Base-by-base conservation (phyloP, 1,140 invertebrate genomes). In the Vanessa atalanta region DNA sequence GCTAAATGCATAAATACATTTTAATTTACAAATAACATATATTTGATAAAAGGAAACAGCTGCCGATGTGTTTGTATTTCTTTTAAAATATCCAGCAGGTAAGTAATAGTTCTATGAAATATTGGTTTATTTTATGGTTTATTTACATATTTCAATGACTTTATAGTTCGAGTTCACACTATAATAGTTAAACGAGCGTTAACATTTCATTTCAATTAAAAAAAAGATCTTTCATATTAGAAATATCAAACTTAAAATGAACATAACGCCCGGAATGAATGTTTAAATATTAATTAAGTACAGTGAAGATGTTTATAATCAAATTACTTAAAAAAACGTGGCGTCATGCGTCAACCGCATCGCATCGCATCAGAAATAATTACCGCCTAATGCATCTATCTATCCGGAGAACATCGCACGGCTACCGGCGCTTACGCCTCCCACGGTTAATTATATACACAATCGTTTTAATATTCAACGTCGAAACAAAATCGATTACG, bases 401-500 rank as follows among this genome's bases (percentile, higher is more conserved):
- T 26, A 47, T 26, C 47, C 23, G 60, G 61, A 57, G 65, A 37
- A 50, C 50, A 65, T 50, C 50, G 43, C 47, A 53, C 60, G 57
- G 47, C 70, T 63, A 53, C 66, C 47, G 65, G 14, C 57, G 55
- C 50, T 53, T 20, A 26, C 55, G 20, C 64, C 51, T 66, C 51
- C 70, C 55, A 64, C 55, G n/a, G 26, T 50, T 74, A 74, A 74
- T 74, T 75, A 75, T 55, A 70, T 66, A 75, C 61, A 60, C 68
- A 70, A 60, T 68, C 66, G 71, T 14, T 67, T 73, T 73, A 73
- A 69, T 73, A 73, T 71, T 78, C 69, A 77, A 69, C 69, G 72
- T 65, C 31, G 65, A 65, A 75, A 71, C 72, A 73, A 76, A 81
- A 71, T 75, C 66, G 63, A 74, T 70, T 73, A 65, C 65, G 37